Evolutionary conservation across 2,797 vertebrate genomes (phyloP).

Genomic region (Vipera ursinii): DNA sequence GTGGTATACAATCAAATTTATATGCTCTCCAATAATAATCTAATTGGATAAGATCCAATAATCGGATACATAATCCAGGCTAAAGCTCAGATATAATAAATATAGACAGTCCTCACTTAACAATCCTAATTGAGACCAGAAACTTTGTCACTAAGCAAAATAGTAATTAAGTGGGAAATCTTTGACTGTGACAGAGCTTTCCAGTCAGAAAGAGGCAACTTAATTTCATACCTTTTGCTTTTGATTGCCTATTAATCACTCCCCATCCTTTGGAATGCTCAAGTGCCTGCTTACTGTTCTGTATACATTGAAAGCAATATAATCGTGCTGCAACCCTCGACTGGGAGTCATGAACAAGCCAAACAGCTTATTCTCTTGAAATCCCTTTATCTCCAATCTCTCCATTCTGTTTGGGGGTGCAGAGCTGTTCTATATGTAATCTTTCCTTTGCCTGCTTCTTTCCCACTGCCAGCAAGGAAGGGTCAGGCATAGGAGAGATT

Average conservation of each 20-base stretch:
- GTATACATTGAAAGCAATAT: neutral
- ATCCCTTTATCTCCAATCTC: neutral
- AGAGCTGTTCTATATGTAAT: neutral
- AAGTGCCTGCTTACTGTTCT: neutral
- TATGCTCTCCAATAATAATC: neutral
- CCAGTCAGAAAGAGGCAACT: neutral
- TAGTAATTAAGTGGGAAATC: neutral
- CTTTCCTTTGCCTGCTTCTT: neutral
- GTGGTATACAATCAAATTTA: neutral
- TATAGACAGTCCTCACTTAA: neutral
- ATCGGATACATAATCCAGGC: neutral
- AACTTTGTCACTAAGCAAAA: too few relatives aligned
- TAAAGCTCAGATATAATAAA: neutral
- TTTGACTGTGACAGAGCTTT: neutral
- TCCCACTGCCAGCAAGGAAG: neutral
- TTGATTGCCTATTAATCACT: neutral
- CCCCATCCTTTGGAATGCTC: neutral
- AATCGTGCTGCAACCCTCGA: neutral
- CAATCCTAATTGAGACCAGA: too few relatives aligned
- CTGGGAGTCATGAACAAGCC: too few relatives aligned
- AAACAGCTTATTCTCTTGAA: neutral
- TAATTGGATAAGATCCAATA: neutral
- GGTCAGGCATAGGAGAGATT: neutral
- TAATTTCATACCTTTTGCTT: neutral
- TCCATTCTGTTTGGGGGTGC: neutral